These are phyloP conservation scores for Podargus strigoides DNA, from an alignment of 2,797 vertebrate genomes.

Conservation along the genomic window DNA sequence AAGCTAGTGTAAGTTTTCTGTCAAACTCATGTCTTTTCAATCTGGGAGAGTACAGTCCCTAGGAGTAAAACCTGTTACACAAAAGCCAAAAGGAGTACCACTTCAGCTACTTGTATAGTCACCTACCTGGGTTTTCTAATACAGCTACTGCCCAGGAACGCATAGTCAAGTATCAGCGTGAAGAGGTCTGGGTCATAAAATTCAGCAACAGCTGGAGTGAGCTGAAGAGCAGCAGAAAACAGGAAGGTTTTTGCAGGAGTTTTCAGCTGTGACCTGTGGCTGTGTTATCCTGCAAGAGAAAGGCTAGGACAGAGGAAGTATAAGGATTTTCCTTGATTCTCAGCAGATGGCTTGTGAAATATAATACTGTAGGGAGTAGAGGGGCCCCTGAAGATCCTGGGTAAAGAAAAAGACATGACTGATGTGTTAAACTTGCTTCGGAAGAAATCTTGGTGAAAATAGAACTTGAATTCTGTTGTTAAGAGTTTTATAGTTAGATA, in stretches of 20 bases:
- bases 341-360: constrained; percentile 35
- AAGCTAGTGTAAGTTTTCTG: neutral
- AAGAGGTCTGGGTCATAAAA: neutral
- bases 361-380: neutral
- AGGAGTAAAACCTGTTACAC: neutral
- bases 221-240: neutral
- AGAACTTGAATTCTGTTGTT: neutral
- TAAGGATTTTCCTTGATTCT: neutral
- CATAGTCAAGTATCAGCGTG: neutral
- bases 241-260: neutral
- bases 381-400: neutral
- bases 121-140: neutral
- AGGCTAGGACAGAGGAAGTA: neutral
- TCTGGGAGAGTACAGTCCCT: neutral
- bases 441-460: neutral
- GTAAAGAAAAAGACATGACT: neutral
- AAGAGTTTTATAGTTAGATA: neutral
- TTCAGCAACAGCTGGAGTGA: neutral
- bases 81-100: neutral
- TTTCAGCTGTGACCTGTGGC: neutral
- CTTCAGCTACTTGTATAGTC: neutral
- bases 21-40: neutral
- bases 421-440: neutral
- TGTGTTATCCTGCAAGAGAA: neutral
- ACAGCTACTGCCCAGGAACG: neutral